Conservation (phyloP, 2,888 invertebrate genomes). For the Octodonta nipae region DNA sequence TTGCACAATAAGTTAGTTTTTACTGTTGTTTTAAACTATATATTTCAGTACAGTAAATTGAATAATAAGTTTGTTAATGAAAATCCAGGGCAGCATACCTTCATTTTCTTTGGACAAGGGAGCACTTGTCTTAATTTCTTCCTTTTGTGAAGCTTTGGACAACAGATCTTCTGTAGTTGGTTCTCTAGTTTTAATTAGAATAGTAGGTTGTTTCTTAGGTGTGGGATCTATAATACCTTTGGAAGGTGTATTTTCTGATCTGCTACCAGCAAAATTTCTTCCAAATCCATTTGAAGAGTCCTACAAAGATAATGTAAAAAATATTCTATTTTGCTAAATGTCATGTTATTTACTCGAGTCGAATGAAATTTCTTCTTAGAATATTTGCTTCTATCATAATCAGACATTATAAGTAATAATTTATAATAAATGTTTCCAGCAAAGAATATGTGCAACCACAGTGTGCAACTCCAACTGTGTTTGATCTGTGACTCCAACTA, state of each 20-base stretch:
- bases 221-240: conserved; percentile 12
- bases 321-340: too few relatives aligned
- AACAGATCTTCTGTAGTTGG: conserved; percentile 44
- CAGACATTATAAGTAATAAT: conserved; percentile 22
- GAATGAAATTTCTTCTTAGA: conserved; percentile 40
- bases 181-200: conserved; percentile 56
- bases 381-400: conserved; percentile 28
- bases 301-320: too few relatives aligned
- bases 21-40: too few relatives aligned
- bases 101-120: conserved; percentile 39
- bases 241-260: conserved; percentile 10
- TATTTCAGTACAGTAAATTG: too few relatives aligned
- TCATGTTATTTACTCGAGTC: conserved; percentile 11
- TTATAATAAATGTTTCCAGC: background rate
- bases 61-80: too few relatives aligned
- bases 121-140: conserved; percentile 17
- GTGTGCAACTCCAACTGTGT: too few relatives aligned
- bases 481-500: too few relatives aligned
- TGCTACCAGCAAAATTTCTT: conserved; percentile 21
- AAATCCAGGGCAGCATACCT: conserved; percentile 30
- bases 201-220: conserved; percentile 45
- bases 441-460: too few relatives aligned
- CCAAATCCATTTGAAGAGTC: conserved; percentile 14
- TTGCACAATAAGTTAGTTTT: too few relatives aligned
- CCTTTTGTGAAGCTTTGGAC: conserved; percentile 44